phyloP scores from a whole-genome alignment of 2,113 vertebrate genomes.

The Oreochromis tanganicae region DNA sequence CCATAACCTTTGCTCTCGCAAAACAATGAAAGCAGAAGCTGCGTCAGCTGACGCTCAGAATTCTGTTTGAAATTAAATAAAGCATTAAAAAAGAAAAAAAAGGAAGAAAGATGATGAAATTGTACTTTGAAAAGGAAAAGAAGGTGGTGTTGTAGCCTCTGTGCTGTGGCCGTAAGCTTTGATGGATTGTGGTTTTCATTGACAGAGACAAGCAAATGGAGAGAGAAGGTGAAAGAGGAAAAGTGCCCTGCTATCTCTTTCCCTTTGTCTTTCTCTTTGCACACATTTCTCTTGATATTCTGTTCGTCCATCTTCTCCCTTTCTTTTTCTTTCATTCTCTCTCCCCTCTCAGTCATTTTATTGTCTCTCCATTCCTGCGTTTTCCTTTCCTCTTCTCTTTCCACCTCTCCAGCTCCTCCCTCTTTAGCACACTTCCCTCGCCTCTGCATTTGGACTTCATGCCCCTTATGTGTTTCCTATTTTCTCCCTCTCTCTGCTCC shows the following conservation, averaged over 20 bases:
- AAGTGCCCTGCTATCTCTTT: not conserved
- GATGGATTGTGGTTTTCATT: slow-evolving; percentile 46
- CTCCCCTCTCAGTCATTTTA: not conserved
- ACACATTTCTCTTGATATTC: not conserved
- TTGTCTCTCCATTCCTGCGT: not conserved
- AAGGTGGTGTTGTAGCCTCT: not conserved
- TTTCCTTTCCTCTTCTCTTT: not conserved
- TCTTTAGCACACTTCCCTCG: not conserved
- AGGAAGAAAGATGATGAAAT: not conserved
- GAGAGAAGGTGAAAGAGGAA: not conserved
- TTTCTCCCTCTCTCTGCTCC: not conserved
- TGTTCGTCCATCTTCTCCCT: not conserved
- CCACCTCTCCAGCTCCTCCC: not conserved
- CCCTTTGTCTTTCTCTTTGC: not conserved
- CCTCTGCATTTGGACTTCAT: not conserved
- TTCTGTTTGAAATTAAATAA: not conserved
- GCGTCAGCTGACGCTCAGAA: not conserved
- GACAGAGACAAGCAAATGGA: slow-evolving; percentile 17
- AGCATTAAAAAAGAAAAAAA: not conserved
- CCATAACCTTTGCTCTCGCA: not conserved
- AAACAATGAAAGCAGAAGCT: not conserved
- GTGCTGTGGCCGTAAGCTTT: not conserved
- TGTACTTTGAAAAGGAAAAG: not conserved
- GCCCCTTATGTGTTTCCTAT: not conserved
- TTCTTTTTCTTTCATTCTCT: not conserved